phyloP scores from a whole-genome alignment of 2,888 invertebrate species.

The Microchrysa polita region DNA sequence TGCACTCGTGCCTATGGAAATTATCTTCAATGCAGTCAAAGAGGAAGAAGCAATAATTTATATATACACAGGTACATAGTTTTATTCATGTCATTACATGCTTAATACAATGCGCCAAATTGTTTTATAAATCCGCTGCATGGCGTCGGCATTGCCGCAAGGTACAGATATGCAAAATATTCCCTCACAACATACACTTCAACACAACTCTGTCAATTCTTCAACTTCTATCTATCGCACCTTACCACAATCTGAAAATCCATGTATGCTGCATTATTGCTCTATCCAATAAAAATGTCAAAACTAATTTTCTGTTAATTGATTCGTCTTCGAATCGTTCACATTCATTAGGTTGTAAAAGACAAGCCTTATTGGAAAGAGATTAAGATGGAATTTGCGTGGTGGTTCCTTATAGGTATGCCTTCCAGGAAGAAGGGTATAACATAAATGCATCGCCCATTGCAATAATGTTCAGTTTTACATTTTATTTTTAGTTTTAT shows the following conservation, averaged over 20 bases:
- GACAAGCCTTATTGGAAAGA: slow-evolving; percentile 17
- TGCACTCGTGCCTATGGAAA: not conserved
- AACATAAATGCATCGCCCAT: no score
- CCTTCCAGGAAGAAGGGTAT: not conserved
- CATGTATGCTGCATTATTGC: slow-evolving; percentile 36
- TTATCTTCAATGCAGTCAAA: not conserved
- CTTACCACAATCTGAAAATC: slow-evolving; percentile 32
- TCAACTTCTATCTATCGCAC: slow-evolving; percentile 47
- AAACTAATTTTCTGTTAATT: slow-evolving; percentile 49
- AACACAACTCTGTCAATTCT: slow-evolving; percentile 31
- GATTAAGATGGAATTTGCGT: slow-evolving; percentile 32
- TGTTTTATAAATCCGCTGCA: not conserved
- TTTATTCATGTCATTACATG: slow-evolving; percentile 1
- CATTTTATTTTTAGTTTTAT: no score
- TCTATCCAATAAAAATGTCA: slow-evolving; percentile 49
- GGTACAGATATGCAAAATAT: slow-evolving; percentile 11
- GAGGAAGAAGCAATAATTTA: slow-evolving; percentile 24
- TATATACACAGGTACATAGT: no score
- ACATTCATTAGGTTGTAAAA: not conserved
- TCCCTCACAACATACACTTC: not conserved
- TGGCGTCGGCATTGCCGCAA: slow-evolving; percentile 32
- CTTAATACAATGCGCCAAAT: not conserved
- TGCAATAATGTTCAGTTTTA: no score
- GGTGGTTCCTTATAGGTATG: slow-evolving; percentile 29
- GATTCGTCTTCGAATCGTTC: slow-evolving; percentile 44